Conservation (phyloP, 2,888 invertebrate genomes). For the Pandemis heparana region DNA sequence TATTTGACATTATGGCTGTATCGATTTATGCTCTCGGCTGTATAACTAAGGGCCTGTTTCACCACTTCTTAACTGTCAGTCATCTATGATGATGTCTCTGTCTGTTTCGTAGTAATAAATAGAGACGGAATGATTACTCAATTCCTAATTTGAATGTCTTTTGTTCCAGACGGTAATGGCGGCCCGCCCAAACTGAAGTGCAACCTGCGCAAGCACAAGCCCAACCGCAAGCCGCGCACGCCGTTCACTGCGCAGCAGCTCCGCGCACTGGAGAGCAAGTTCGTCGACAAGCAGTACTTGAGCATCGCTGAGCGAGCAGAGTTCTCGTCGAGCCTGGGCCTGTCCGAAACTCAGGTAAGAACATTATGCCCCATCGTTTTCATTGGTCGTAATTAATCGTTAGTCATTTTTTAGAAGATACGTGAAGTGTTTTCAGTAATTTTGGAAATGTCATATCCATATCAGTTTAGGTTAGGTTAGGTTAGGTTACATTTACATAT, state of each 20-base stretch:
- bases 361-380: not conserved
- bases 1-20: no score
- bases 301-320: constrained; percentile 99
- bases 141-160: constrained; percentile 24
- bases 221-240: constrained; percentile 98
- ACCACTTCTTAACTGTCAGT: no score
- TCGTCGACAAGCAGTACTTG: constrained; percentile 98
- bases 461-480: no score
- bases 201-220: constrained; percentile 98
- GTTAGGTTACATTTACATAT: no score
- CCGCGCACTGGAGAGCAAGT: constrained; percentile 97
- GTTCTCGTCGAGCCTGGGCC: constrained; percentile 96
- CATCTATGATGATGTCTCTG: no score
- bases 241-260: constrained; percentile 99
- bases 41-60: no score
- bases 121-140: no score
- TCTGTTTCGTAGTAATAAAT: no score
- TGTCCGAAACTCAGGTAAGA: constrained; percentile 85
- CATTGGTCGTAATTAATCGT: not conserved
- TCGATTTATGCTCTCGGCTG: no score
- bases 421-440: no score
- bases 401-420: no score
- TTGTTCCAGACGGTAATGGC: constrained; percentile 87
- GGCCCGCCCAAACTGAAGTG: constrained; percentile 95
- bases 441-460: no score